Conservation (phyloP, 2,888 invertebrate species). For the Bhutanitis thaidina region DNA sequence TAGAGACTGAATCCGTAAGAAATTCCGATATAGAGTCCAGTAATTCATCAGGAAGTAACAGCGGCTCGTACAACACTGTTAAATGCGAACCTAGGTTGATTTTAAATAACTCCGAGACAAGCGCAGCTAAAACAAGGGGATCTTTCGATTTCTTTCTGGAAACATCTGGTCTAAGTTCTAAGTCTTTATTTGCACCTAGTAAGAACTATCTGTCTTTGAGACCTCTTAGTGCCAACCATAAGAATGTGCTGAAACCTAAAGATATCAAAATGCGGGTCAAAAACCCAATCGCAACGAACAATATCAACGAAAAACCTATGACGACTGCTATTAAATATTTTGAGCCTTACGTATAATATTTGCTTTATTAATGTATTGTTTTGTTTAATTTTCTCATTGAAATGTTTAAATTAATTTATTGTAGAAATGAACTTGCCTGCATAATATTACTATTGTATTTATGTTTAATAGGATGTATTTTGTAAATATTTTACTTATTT, state of each 20-base stretch:
- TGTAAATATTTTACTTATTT: conserved; percentile 65
- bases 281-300: conserved; percentile 81
- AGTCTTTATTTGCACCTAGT: conserved; percentile 83
- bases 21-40: conserved; percentile 85
- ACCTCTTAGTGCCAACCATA: conserved; percentile 85
- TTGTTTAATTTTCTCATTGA: conserved; percentile 37
- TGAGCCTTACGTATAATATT: conserved; percentile 70
- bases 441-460: conserved; percentile 71
- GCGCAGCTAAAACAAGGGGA: conserved; percentile 63
- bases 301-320: conserved; percentile 77
- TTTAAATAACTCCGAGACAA: conserved; percentile 45
- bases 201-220: conserved; percentile 64
- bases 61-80: conserved; percentile 68
- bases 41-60: conserved; percentile 76
- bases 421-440: conserved; percentile 74
- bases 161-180: conserved; percentile 88
- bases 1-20: conserved; percentile 80
- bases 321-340: conserved; percentile 79
- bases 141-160: conserved; percentile 88
- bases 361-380: conserved; percentile 24
- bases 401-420: conserved; percentile 67
- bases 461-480: conserved; percentile 38
- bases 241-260: conserved; percentile 87
- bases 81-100: conserved; percentile 69
- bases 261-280: conserved; percentile 88